Evolutionary conservation across 2,888 invertebrate species (phyloP).

Genomic region (Pycnomerus fuliginosus): DNA sequence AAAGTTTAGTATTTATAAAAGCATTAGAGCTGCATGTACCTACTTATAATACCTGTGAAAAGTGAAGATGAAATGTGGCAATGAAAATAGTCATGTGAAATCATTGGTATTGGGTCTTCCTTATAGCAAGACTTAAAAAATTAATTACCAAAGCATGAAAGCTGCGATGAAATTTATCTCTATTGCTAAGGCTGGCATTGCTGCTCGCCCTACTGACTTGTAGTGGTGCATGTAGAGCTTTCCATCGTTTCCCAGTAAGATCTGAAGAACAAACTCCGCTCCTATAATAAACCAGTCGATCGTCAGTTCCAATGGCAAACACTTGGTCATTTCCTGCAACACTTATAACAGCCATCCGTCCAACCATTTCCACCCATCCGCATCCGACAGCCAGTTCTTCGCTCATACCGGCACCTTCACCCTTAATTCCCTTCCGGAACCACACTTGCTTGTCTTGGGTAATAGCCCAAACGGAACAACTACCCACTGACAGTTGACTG

Average conservation of each 20-base stretch:
- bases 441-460: constrained; percentile 80
- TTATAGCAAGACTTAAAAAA: too few relatives aligned
- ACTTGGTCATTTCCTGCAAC: constrained; percentile 84
- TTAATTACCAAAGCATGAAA: constrained; percentile 61
- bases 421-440: constrained; percentile 62
- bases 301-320: constrained; percentile 81
- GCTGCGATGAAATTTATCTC: constrained; percentile 59
- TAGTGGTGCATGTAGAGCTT: constrained; percentile 74
- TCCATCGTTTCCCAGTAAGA: constrained; percentile 87
- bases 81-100: too few relatives aligned
- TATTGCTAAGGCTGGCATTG: constrained; percentile 64
- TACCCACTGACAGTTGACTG: constrained; percentile 78
- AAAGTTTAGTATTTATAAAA: too few relatives aligned
- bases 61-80: too few relatives aligned
- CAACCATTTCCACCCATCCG: constrained; percentile 90
- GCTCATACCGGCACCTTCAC: constrained; percentile 68
- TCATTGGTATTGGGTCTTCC: too few relatives aligned
- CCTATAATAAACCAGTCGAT: constrained; percentile 78
- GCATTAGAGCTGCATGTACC: too few relatives aligned
- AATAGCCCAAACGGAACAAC: constrained; percentile 76
- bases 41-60: too few relatives aligned
- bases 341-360: constrained; percentile 79
- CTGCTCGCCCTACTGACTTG: constrained; percentile 83
- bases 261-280: constrained; percentile 73
- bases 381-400: constrained; percentile 77